Base-by-base conservation (phyloP, 2,113 vertebrate genomes). In the Ictalurus furcatus region DNA sequence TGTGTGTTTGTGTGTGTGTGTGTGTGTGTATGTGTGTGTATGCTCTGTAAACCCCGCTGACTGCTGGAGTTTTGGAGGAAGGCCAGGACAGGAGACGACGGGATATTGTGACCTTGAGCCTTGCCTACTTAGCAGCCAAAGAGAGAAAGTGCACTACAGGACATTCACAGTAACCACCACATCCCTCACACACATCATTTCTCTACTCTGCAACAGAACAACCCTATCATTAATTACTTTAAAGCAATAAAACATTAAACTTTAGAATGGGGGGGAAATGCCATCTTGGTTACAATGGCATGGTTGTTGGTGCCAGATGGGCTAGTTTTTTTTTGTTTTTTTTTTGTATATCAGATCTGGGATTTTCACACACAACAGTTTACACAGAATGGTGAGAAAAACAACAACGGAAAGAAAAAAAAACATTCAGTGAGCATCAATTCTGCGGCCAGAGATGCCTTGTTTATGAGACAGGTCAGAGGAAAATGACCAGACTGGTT, bases 41-140 rank as follows among this genome's bases (percentile, higher is more conserved):
- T 67, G 58, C 65, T 48, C 7, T 88, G n/a, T 88, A 86, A 86
- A 71, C 82, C 56, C 84, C 74, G 48, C 58, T 34, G 63, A 44
- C 61, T 81, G 58, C 44, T 89, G 79, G 34, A 63, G 30, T 25
- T 85, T 83, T 89, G 90, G 90, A 85, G 23, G 81, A 79, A 11
- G 37, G 87, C 74, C 83, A 89, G 67, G 65, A 74, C 56, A 54
- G 19, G 59, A 86, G 84, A 78, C 58, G 59, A 28, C 67, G 34
- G 56, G 84, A 83, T 88, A 34, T 30, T 23, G 28, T 78, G 90
- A 90, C 90, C 87, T 90, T 90, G 87, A 88, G 87, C 30, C 19
- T 83, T 44, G 88, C 61, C 71, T 80, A 63, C 16, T 63, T 37
- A 67, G 88, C 71, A 78, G 34, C 69, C 85, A 73, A 54, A 85